phyloP scores from a whole-genome alignment of 1,140 invertebrate species.

The Sitobion miscanthi region DNA sequence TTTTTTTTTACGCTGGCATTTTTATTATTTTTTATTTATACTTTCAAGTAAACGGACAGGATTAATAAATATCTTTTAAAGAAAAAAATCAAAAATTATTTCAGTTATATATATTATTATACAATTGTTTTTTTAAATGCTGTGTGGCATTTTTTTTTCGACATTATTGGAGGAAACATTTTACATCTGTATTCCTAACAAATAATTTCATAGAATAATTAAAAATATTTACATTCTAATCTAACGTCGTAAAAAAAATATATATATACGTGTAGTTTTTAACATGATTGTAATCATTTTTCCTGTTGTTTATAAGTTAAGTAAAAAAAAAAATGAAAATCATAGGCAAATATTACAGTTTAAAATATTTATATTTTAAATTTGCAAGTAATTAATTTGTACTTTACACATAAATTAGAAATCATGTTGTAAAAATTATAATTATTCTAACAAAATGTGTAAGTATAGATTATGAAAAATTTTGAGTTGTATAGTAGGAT shows the following conservation, averaged over 20 bases:
- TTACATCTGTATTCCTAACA: constrained; percentile 50
- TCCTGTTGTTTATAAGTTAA: constrained; percentile 38
- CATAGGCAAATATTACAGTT: constrained; percentile 14
- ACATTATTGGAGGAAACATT: constrained; percentile 38
- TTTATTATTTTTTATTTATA: constrained; percentile 57
- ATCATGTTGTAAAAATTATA: constrained; percentile 51
- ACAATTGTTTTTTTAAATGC: constrained; percentile 45
- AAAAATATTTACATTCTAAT: constrained; percentile 50
- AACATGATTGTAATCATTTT: constrained; percentile 49
- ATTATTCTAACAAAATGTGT: constrained; percentile 48
- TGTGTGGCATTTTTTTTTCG: constrained; percentile 44
- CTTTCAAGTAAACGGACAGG: constrained; percentile 52
- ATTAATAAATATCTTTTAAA: constrained; percentile 44
- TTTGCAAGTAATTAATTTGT: constrained; percentile 24
- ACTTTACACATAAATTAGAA: constrained; percentile 45
- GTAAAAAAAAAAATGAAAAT: constrained; percentile 45
- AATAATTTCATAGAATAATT: constrained; percentile 48
- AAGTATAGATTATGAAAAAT: constrained; percentile 36
- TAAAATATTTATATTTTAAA: constrained; percentile 41
- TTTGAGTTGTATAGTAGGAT: constrained; percentile 51
- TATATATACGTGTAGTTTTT: constrained; percentile 46
- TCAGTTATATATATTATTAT: constrained; percentile 41
- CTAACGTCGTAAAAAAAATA: constrained; percentile 19
- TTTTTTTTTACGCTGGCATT: constrained; percentile 54
- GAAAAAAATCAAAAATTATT: constrained; percentile 47